Conservation (phyloP, 2,797 vertebrate species). For the Sebastes goodei region DNA sequence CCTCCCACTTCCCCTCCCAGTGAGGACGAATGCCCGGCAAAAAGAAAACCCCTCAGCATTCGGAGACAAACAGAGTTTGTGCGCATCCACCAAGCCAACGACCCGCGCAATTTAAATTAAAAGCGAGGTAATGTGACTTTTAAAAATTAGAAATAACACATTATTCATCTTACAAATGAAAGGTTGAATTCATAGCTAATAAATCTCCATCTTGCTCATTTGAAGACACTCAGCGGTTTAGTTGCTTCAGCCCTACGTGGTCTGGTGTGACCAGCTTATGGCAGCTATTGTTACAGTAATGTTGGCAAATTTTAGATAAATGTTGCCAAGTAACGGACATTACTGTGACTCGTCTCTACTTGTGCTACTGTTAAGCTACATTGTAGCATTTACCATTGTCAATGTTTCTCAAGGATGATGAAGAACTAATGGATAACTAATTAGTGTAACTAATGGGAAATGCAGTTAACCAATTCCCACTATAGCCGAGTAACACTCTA, state of each 20-base stretch:
- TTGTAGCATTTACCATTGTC: not conserved
- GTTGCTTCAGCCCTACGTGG: not conserved
- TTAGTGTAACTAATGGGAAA: not conserved
- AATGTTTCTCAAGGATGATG: not conserved
- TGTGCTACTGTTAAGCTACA: not conserved
- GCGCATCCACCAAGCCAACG: too few relatives aligned
- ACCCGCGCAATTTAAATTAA: not conserved
- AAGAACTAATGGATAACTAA: not conserved
- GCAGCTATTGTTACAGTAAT: not conserved
- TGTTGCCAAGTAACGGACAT: not conserved
- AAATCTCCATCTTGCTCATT: not conserved
- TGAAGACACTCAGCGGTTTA: not conserved
- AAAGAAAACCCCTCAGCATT: too few relatives aligned
- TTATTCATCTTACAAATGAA: not conserved
- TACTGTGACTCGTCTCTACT: not conserved
- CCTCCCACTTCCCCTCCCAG: too few relatives aligned
- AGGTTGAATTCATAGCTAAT: not conserved
- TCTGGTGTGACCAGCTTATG: not conserved
- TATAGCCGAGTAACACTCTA: not conserved
- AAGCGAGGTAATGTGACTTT: not conserved
- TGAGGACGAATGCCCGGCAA: too few relatives aligned
- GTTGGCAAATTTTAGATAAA: too few relatives aligned
- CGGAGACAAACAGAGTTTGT: too few relatives aligned
- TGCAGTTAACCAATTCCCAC: not conserved
- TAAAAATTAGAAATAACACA: not conserved